Base-by-base conservation (phyloP, 1,140 invertebrate species). In the Holotrichia oblita region DNA sequence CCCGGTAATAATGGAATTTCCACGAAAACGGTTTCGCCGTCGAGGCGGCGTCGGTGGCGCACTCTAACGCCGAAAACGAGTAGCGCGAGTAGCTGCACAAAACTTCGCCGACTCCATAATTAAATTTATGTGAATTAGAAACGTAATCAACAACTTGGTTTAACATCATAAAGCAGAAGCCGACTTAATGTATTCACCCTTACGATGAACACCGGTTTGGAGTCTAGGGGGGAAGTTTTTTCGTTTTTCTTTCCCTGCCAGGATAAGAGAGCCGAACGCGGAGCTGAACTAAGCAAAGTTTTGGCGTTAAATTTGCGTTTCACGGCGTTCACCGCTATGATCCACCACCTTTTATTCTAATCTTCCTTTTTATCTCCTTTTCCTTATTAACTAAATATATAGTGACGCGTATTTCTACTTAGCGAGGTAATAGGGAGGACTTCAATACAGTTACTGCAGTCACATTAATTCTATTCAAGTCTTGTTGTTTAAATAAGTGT, bases 71-170 rank as follows among this genome's bases (percentile, higher is more conserved):
- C 14, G 12, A 55, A 55, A 17, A 14, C 48, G 14, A 14, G 14
- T 6, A 17, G 2, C 48, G 48, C 6, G 17, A n/a, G 12, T 10
- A 48, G 48, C 2, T 6, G 48, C 48, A 17, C 12, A n/a, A 55
- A 55, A 55, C 12, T 55, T 55, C 14, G 2, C 48, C 12, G 14
- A 55, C 14, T 55, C 44, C 48, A 55, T 55, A 55, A 55, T 55
- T 55, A 55, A 55, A 55, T 55, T 55, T 55, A 55, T 55, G 48
- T 55, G 48, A 55, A 55, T 55, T 55, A 55, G 48, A 55, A 55
- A 17, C 48, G 48, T 55, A 55, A 55, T 55, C 48, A 55, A 55
- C 48, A 55, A 55, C 48, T 55, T 55, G 48, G 48, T 55, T 55
- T 55, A 55, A 55, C 48, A 55, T 55, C 48, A n/a, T 55, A 55